Evolutionary conservation across 2,113 vertebrate genomes (phyloP), one percentile per base, ranked within the genome.

Genomic region (Brachirus orientalis): DNA sequence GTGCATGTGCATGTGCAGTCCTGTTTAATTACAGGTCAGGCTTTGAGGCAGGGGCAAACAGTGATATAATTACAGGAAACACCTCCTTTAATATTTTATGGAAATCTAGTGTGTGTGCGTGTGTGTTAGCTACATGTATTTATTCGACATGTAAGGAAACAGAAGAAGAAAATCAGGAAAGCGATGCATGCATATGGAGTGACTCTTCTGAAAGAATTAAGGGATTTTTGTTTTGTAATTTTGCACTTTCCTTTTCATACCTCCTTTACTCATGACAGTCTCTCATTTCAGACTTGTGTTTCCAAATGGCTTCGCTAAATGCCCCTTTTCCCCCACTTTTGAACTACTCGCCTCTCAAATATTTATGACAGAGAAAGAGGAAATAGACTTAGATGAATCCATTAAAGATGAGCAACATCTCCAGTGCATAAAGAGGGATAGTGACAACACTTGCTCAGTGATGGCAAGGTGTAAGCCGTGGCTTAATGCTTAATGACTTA

Each of bases 41-140:
- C 87, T 90, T 89, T 90, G 89, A 94, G 90, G 89, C 91, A 94
- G 90, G 91, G 88, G 93, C 93, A 94, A 95, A 93, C 95, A 93
- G 92, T 91, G 91, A 92, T 94, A 82, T 96, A 96, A 95, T 96
- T 96, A 95, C 94, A 95, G 92, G 93, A 96, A 97, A 92, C 89
- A 93, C 88, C 90, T 92, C 90, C 92, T 95, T 95, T 95, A 95
- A 95, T 94, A 95, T 95, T 94, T 95, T 93, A 97, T 95, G 92
- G 92, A 95, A 95, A 95, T 95, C 91, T 87, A 89, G 87, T 89
- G 63, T 16, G 50, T 38, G 64, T 50, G 58, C 19, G 58, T 35
- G 63, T 16, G 41, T 41, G 53, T 36, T 38, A 65, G 69, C 63
- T 73, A 62, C 54, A 73, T 43, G 18, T 85, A 74, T 86, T 86